Conservation (phyloP, 2,888 invertebrate species). For the Nomada ferruginata region DNA sequence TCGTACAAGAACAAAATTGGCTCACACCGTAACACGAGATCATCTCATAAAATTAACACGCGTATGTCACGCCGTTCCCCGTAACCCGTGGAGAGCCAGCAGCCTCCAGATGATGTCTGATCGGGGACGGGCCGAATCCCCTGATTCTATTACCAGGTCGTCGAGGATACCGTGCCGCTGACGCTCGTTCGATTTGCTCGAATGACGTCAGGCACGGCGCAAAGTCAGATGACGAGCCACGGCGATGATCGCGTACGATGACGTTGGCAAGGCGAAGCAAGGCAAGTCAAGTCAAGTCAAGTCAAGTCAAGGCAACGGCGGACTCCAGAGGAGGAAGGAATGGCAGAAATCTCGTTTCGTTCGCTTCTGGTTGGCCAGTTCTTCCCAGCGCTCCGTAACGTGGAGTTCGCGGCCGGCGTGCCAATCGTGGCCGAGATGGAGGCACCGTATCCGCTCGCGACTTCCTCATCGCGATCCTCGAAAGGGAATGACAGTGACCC, state of each 20-base stretch:
- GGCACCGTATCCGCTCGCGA: conserved; percentile 47
- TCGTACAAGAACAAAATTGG: no score
- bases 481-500: conserved; percentile 78
- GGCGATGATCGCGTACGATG: conserved; percentile 64
- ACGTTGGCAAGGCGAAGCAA: conserved; percentile 62
- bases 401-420: conserved; percentile 43
- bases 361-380: conserved; percentile 67
- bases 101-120: neutral
- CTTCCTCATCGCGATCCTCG: conserved; percentile 40
- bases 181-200: conserved; percentile 51
- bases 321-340: conserved; percentile 64
- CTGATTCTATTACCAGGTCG: conserved; percentile 3
- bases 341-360: conserved; percentile 66
- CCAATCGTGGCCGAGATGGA: conserved; percentile 33
- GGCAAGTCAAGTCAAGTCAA: conserved; percentile 17
- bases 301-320: conserved; percentile 30
- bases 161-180: conserved; percentile 31
- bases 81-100: no score
- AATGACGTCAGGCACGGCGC: conserved; percentile 64
- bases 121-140: conserved; percentile 3
- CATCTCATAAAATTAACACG: no score
- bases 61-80: no score
- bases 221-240: conserved; percentile 55
- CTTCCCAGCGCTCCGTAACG: conserved; percentile 65
- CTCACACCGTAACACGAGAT: no score